Base-by-base conservation (phyloP, 2,113 vertebrate species). In the Pygoscelis adeliae region DNA sequence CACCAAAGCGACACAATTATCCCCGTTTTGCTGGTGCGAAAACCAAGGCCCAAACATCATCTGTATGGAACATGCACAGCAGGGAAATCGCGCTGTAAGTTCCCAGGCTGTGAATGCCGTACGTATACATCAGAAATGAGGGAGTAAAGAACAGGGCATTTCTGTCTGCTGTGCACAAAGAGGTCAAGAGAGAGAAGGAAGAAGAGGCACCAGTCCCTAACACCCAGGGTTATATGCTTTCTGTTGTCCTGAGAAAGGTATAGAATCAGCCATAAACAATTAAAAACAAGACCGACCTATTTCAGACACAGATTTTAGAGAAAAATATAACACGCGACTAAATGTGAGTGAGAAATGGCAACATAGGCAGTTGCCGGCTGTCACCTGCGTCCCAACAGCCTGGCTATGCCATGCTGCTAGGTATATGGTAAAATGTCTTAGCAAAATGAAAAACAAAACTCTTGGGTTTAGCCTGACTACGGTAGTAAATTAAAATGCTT, bases 1-100 rank as follows among this genome's bases (percentile, higher is more conserved):
- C 91, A 58, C 83, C 73, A 93, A 93, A 89, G 83, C 8, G 5
- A 72, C 65, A 65, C 79, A 93, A 83, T 83, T 89, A 96, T 91
- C 66, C 84, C 58, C 53, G 30, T 91, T 95, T 80, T 4, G 3
- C 15, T 80, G n/a, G 59, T 81, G 59, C 0, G 1, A 90, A 96
- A 93, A 46, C 36, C 58, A 69, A 53, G 81, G 40, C 66, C 38
- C 34, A 65, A 5, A 65, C 56, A 76, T 21, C 15, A 27, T 65
- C 80, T 62, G 49, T 15, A 50, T 7, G 58, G 78, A 89, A 77
- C 2, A 72, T n/a, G 81, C 56, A 52, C 3, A 27, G 87, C 83
- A 89, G 89, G 72, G n/a, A 86, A 80, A 66, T 1, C 27, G 32
- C 1, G 4, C 42, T 55, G 40, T 19, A 29, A 59, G 49, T 23